A percentile compares a stretch with the other conserved stretches of the same genome.
Conservation (phyloP, 2,797 vertebrate genomes). For the Phaenicophaeus curvirostris region DNA sequence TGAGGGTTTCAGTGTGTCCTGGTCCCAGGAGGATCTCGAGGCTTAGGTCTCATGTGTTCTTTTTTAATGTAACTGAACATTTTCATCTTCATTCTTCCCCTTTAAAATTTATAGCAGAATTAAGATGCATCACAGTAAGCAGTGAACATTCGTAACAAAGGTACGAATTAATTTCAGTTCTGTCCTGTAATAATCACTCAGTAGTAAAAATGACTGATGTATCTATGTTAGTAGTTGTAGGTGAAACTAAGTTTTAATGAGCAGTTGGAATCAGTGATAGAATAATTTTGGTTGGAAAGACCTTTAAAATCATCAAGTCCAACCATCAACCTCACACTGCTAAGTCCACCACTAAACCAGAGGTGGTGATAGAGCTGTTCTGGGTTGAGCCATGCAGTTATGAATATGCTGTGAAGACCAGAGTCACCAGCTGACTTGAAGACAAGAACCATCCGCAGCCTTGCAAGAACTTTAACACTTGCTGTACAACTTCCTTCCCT, state of each 20-base stretch:
- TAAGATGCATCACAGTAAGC: not conserved
- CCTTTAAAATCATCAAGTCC: too few species aligned
- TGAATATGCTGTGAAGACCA: accelerated
- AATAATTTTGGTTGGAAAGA: not conserved
- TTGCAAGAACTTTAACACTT: not conserved
- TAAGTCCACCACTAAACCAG: not conserved
- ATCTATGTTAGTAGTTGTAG: not conserved
- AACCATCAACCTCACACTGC: too few species aligned
- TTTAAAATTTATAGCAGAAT: not conserved
- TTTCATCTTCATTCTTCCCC: not conserved
- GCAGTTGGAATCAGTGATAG: not conserved
- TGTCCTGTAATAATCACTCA: not conserved
- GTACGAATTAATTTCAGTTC: not conserved
- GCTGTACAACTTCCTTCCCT: not conserved
- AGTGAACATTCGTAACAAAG: not conserved
- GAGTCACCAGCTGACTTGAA: not conserved
- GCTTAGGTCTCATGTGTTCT: not conserved
- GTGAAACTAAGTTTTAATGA: not conserved
- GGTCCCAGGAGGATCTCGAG: not conserved
- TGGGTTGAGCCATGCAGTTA: not conserved
- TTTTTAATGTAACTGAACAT: not conserved
- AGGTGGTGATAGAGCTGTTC: not conserved
- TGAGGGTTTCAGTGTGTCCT: not conserved
- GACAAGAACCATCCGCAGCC: not conserved
- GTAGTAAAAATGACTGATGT: not conserved